Evolutionary conservation across 2,113 vertebrate species (phyloP), one percentile per base, ranked within the genome.

Genomic region (Hyla sarda): DNA sequence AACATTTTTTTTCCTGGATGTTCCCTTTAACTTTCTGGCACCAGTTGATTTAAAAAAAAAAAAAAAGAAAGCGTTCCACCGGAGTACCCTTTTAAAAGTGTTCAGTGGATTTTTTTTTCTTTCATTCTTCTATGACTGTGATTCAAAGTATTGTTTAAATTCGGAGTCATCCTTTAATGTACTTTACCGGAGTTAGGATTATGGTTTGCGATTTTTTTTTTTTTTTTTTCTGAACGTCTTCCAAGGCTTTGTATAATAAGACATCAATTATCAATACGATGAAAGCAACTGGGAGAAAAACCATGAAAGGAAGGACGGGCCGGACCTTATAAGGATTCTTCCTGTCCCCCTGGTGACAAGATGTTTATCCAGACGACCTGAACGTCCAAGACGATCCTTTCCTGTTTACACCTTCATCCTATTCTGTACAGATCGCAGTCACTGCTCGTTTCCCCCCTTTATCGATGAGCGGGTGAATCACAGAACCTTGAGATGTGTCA

Each of bases 321-420:
- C 1, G 9, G 58, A n/a, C 84, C 84, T 45, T 72, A 80, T 79
- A 86, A 54, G 75, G 76, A 32, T 52, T 48, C 17, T 86, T 80
- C 84, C 84, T 69, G 74, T 28, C 19, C 28, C 72, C 21, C 45
- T 37, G 13, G 37, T 13, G 10, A 73, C 14, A 52, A 37, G 23
- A 32, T 47, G 60, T 84, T 84, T 76, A 73, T 58, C 50, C 67
- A 25, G 58, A 19, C 21, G 37, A 84, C 71, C 71, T 75, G 72
- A 14, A 80, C 76, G 41, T 54, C 45, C 60, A 34, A 10, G 32
- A 41, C 28, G 7, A 73, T 80, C 12, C 79, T 73, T 86, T 86
- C 84, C 84, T 81, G 84, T 86, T 81, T 79, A 79, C 62, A 72
- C 80, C 48, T 71, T 78, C 56, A 75, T 80, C 30, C 52, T 9